A percentile compares a stretch with the other conserved stretches of the same genome.
Evolutionary conservation across 2,113 vertebrate species (phyloP).

Genomic region (Salminus brasiliensis): DNA sequence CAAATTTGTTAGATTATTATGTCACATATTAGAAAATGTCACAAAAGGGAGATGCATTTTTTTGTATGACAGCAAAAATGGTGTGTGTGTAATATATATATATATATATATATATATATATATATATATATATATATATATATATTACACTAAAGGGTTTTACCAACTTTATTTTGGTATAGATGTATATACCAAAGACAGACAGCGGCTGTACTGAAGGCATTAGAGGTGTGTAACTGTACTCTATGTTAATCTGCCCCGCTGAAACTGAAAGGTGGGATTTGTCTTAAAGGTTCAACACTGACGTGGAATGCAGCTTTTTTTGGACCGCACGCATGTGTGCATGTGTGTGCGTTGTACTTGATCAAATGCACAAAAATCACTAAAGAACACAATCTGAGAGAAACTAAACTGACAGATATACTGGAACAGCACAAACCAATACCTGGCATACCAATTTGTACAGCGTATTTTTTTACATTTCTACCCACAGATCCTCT

Average conservation of each 20-base stretch:
- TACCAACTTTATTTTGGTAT: slow-evolving; percentile 76
- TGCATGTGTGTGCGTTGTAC: slow-evolving; percentile 72
- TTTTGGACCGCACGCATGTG: slow-evolving; percentile 68
- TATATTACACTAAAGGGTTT: slow-evolving; percentile 63
- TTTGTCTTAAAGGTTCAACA: slow-evolving; percentile 61
- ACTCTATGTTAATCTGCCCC: slow-evolving; percentile 78
- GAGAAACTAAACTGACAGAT: slow-evolving; percentile 54
- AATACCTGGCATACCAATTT: slow-evolving; percentile 61
- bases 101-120: no score
- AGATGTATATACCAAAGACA: slow-evolving; percentile 91
- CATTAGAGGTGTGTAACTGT: slow-evolving; percentile 72
- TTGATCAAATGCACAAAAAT: slow-evolving; percentile 68
- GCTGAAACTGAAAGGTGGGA: slow-evolving; percentile 50
- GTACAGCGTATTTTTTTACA: slow-evolving; percentile 53
- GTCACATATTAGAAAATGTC: no score
- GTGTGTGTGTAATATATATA: no score
- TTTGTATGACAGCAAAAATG: no score
- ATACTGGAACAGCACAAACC: slow-evolving; percentile 66
- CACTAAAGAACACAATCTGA: slow-evolving; percentile 36
- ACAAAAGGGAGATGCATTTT: no score
- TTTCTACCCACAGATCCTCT: slow-evolving; percentile 84
- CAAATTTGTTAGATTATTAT: no score
- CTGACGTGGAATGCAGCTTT: slow-evolving; percentile 46
- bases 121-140: neutral
- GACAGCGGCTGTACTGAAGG: slow-evolving; percentile 84